Conservation (phyloP, 2,113 vertebrate genomes). For the Myocastor coypus region DNA sequence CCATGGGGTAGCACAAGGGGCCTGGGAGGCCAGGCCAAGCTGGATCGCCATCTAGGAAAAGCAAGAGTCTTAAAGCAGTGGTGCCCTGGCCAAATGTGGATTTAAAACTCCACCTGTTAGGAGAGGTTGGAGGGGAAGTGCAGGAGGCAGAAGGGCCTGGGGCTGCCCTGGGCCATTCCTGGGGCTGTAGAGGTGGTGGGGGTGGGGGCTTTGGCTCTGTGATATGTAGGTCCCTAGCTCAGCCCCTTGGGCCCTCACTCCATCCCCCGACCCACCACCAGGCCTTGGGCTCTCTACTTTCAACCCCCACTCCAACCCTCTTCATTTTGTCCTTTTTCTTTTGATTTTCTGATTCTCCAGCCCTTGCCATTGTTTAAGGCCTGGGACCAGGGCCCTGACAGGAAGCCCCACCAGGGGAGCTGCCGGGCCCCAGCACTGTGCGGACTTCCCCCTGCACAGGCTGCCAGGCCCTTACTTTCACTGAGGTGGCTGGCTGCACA, state of each 20-base stretch:
- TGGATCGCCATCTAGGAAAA: neutral
- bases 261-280: neutral
- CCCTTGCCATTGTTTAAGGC: constrained; percentile 70
- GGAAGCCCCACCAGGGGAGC: constrained; percentile 69
- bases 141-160: neutral
- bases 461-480: constrained; percentile 73
- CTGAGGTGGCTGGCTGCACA: constrained; percentile 12
- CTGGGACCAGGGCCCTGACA: constrained; percentile 50
- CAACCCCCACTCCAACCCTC: neutral
- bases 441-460: constrained; percentile 39
- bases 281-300: neutral
- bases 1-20: neutral
- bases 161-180: neutral
- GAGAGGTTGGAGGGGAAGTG: neutral
- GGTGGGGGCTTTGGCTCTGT: neutral
- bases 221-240: neutral
- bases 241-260: neutral
- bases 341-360: constrained; percentile 66
- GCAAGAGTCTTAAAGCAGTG: neutral
- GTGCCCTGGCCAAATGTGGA: neutral
- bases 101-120: neutral
- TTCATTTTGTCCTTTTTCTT: constrained; percentile 67
- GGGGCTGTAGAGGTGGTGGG: neutral
- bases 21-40: neutral
- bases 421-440: constrained; percentile 29